These are phyloP conservation scores for Clanis bilineata DNA, from an alignment of 2,888 invertebrate genomes.

Conservation along the genomic window DNA sequence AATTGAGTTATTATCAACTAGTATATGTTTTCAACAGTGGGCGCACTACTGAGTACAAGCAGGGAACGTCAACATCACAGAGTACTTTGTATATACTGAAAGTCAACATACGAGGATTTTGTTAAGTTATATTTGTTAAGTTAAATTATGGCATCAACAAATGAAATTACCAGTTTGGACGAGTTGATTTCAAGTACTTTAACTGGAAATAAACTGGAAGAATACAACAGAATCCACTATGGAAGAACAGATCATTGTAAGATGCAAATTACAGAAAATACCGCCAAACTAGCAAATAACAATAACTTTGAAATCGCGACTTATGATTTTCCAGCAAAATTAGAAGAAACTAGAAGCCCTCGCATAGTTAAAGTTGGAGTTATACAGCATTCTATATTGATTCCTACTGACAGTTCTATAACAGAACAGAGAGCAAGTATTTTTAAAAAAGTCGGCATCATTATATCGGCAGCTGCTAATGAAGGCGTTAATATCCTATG, in stretches of 20 bases:
- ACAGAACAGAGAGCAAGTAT: constrained; percentile 89
- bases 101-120: too few relatives aligned
- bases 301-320: constrained; percentile 89
- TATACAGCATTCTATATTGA: constrained; percentile 92
- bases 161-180: constrained; percentile 62
- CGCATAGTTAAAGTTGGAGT: constrained; percentile 91
- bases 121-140: neutral
- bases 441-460: constrained; percentile 86
- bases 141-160: constrained; percentile 44
- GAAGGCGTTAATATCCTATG: constrained; percentile 95
- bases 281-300: constrained; percentile 67
- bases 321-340: constrained; percentile 85
- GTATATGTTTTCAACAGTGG: too few relatives aligned
- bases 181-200: constrained; percentile 48
- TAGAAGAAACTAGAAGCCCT: constrained; percentile 87
- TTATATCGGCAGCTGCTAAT: constrained; percentile 89
- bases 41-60: too few relatives aligned
- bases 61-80: too few relatives aligned
- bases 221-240: constrained; percentile 89
- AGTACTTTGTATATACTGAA: too few relatives aligned
- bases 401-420: constrained; percentile 89
- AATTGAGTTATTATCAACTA: too few relatives aligned
- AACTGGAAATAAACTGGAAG: constrained; percentile 77
- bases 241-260: constrained; percentile 84
- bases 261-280: constrained; percentile 77